Evolutionary conservation across 2,888 invertebrate species (phyloP).

Genomic region (Habroteleia sp.): DNA sequence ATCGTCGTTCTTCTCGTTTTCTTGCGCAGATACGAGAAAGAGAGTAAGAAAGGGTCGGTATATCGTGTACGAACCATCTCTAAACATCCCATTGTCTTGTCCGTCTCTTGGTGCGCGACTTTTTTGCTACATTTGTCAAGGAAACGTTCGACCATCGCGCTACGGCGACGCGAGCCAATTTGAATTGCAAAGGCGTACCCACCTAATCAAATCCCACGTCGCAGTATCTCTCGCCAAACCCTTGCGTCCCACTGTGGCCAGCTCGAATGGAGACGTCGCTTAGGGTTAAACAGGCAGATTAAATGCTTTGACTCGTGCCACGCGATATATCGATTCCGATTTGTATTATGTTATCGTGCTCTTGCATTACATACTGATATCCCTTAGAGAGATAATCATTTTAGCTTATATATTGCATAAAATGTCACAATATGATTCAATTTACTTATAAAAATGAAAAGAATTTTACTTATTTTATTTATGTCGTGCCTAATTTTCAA

Average conservation of each 20-base stretch:
- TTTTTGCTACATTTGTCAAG: conserved; percentile 78
- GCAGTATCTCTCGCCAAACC: conserved; percentile 61
- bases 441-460: too few species aligned
- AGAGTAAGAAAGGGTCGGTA: conserved; percentile 64
- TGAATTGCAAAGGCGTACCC: conserved; percentile 76
- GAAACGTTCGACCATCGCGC: conserved; percentile 69
- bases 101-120: conserved; percentile 74
- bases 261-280: conserved; percentile 72
- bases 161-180: conserved; percentile 67
- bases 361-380: conserved; percentile 34
- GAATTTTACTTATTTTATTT: too few species aligned
- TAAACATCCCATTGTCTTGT: conserved; percentile 81
- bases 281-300: conserved; percentile 65
- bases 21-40: conserved; percentile 55
- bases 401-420: too few species aligned
- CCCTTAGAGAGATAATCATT: neutral
- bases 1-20: conserved; percentile 58
- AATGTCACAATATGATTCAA: too few species aligned
- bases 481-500: too few species aligned
- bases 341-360: conserved; percentile 44
- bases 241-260: conserved; percentile 58
- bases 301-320: conserved; percentile 64
- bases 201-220: conserved; percentile 65
- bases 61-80: conserved; percentile 74
- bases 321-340: conserved; percentile 58